Percentiles rank a stretch among this genome's conserved stretches.
phyloP scores from a whole-genome alignment of 2,888 invertebrate genomes.

The Drosophila helvetica region DNA sequence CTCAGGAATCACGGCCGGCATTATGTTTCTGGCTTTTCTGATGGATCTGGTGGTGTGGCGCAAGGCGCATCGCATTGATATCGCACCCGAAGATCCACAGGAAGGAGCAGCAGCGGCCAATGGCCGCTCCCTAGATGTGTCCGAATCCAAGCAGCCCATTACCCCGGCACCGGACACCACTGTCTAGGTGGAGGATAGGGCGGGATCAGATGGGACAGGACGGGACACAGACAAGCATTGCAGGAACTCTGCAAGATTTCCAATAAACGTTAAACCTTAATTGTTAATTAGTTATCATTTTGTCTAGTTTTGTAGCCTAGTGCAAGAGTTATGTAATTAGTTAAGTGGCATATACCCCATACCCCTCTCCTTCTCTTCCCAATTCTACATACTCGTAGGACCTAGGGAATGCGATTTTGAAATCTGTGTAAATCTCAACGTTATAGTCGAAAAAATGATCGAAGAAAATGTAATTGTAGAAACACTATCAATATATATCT shows the following conservation, averaged over 20 bases:
- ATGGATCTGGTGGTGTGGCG: slow-evolving; percentile 96
- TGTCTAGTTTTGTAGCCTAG: slow-evolving; percentile 76
- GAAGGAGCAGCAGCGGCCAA: slow-evolving; percentile 45
- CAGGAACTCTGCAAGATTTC: slow-evolving; percentile 61
- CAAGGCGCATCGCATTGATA: slow-evolving; percentile 92
- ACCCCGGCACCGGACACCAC: slow-evolving; percentile 80
- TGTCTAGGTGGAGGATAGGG: slow-evolving; percentile 63
- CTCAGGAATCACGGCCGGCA: slow-evolving; percentile 92
- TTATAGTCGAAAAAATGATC: slow-evolving; percentile 26
- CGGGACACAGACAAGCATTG: slow-evolving; percentile 47
- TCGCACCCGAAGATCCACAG: slow-evolving; percentile 85
- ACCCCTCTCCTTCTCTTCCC: slow-evolving; percentile 23
- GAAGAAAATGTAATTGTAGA: slow-evolving; percentile 19
- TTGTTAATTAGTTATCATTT: slow-evolving; percentile 80
- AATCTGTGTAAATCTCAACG: slow-evolving; percentile 48
- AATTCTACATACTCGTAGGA: slow-evolving; percentile 41
- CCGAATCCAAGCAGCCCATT: slow-evolving; percentile 80
- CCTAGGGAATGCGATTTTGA: slow-evolving; percentile 12
- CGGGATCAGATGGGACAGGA: slow-evolving; percentile 16
- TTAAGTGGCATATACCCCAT: slow-evolving; percentile 66
- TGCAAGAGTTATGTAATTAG: slow-evolving; percentile 79
- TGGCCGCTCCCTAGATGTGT: slow-evolving; percentile 57
- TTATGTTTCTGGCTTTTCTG: slow-evolving; percentile 93
- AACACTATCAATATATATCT: neutral
- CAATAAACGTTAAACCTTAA: slow-evolving; percentile 78